These are phyloP conservation scores for Saccostrea glomerata DNA, from an alignment of 1,140 invertebrate species.

Conservation along the genomic window DNA sequence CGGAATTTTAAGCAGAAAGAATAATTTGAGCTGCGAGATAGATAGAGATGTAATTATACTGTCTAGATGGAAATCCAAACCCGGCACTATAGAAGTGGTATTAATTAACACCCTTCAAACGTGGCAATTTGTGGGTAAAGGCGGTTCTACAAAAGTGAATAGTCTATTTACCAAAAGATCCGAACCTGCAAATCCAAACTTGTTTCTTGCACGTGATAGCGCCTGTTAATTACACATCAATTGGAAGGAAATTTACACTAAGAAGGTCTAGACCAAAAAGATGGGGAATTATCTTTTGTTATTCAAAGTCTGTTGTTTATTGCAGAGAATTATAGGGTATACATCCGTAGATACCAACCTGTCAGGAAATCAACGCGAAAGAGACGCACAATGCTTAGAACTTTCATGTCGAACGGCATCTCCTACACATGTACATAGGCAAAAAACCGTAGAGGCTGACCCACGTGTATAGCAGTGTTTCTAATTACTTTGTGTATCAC, in stretches of 20 bases:
- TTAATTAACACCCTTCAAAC: slow-evolving; percentile 38
- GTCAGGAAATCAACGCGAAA: slow-evolving; percentile 2
- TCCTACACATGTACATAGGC: not conserved
- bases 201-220: slow-evolving; percentile 27
- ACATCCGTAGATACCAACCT: slow-evolving; percentile 10
- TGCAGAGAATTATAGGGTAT: slow-evolving; percentile 31
- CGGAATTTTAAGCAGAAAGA: slow-evolving; percentile 36
- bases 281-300: slow-evolving; percentile 30
- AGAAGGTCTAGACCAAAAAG: slow-evolving; percentile 13
- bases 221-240: slow-evolving; percentile 32
- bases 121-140: slow-evolving; percentile 35
- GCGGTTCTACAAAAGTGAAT: slow-evolving; percentile 25
- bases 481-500: not conserved
- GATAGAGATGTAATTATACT: slow-evolving; percentile 32
- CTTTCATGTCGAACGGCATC: slow-evolving; percentile 4
- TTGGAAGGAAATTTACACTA: slow-evolving; percentile 28
- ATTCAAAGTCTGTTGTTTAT: slow-evolving; percentile 31
- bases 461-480: not conserved
- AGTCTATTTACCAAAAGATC: slow-evolving; percentile 27
- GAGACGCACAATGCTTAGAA: not conserved
- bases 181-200: slow-evolving; percentile 33
- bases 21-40: slow-evolving; percentile 36
- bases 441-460: not conserved
- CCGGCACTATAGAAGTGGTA: slow-evolving; percentile 25
- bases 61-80: slow-evolving; percentile 34